A percentile compares a stretch with the other conserved stretches of the same genome.
phyloP scores from a whole-genome alignment of 2,888 invertebrate genomes.

The Drosophila recens region DNA sequence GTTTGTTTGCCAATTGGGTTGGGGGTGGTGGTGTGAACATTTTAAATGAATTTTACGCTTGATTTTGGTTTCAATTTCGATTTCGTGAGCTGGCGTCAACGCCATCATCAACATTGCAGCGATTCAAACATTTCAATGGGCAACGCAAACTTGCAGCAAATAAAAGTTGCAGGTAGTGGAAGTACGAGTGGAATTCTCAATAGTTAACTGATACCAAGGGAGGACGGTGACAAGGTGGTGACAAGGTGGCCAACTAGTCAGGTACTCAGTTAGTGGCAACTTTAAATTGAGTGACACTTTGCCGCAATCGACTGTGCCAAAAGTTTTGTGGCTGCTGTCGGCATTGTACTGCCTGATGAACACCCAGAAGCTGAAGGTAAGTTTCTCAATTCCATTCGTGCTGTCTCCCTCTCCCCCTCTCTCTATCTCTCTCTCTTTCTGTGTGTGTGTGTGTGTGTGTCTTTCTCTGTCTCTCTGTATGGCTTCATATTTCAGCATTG shows the following conservation, averaged over 20 bases:
- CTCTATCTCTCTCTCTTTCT: not conserved
- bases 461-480: not conserved
- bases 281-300: constrained; percentile 78
- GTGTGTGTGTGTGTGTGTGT: not conserved
- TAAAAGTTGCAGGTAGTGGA: constrained; percentile 56
- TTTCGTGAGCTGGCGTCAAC: constrained; percentile 46
- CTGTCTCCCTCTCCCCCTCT: not conserved
- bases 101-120: constrained; percentile 26
- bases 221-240: constrained; percentile 44
- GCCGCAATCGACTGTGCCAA: constrained; percentile 72
- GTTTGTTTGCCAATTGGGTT: constrained; percentile 6
- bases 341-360: constrained; percentile 34
- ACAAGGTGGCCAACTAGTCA: constrained; percentile 30
- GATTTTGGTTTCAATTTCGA: constrained; percentile 76
- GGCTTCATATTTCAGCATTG: constrained; percentile 37
- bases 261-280: constrained; percentile 63
- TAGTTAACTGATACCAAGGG: constrained; percentile 3
- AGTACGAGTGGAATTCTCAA: constrained; percentile 9
- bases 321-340: constrained; percentile 58
- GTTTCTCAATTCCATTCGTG: constrained; percentile 5
- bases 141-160: constrained; percentile 60
- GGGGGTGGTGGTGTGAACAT: constrained; percentile 49
- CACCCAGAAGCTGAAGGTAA: constrained; percentile 30
- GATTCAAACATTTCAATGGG: constrained; percentile 52
- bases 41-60: constrained; percentile 77